Evolutionary conservation across 2,888 invertebrate genomes (phyloP).

Genomic region (Agrenia bidenticulata): DNA sequence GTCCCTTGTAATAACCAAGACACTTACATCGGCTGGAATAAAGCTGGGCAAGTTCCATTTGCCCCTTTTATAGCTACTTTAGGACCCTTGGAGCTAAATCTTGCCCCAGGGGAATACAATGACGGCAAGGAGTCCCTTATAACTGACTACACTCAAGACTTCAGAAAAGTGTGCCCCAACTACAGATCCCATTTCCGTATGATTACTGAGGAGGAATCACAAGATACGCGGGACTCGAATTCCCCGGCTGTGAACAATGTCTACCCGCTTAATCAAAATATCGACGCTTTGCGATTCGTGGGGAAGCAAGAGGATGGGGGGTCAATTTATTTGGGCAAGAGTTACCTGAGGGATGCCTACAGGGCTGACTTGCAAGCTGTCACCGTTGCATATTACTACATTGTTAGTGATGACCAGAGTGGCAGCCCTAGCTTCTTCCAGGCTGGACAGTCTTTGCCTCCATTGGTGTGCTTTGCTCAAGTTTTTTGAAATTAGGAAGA

Average conservation of each 20-base stretch:
- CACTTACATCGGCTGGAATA: not conserved
- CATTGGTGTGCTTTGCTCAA: not conserved
- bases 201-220: not conserved
- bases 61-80: constrained; percentile 3
- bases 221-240: not conserved
- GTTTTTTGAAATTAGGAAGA: not conserved
- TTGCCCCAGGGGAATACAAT: constrained; percentile 16
- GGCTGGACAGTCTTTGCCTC: not conserved
- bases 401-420: constrained; percentile 1
- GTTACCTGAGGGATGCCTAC: constrained; percentile 5
- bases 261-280: not conserved
- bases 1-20: not conserved
- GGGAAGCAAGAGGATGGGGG: constrained; percentile 11
- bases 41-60: not conserved
- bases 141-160: not conserved
- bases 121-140: not conserved
- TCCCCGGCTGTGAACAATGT: not conserved
- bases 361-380: not conserved
- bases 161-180: constrained; percentile 5
- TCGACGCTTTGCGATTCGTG: constrained; percentile 11
- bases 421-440: not conserved
- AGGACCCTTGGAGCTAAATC: not conserved
- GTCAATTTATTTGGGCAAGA: constrained; percentile 11
- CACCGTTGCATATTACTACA: not conserved
- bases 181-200: not conserved